Percentiles rank a stretch among this genome's conserved stretches.
Evolutionary conservation across 2,888 invertebrate genomes (phyloP).

Genomic region (Drosophila cracens): DNA sequence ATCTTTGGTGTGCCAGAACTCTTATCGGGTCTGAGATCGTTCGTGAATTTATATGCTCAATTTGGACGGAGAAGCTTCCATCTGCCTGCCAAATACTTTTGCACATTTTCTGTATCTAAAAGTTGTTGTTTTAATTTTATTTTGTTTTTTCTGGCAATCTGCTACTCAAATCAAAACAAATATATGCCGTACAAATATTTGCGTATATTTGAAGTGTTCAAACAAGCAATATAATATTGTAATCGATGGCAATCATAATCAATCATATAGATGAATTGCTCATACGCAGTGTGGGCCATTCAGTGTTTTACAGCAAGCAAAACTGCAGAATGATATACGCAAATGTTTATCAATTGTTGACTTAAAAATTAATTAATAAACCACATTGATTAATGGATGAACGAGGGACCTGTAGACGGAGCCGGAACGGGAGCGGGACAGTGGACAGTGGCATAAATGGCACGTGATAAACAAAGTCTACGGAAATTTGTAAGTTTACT

Average conservation of each 20-base stretch:
- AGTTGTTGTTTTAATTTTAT: background rate
- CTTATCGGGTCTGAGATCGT: background rate
- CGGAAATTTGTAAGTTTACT: slow-evolving; percentile 14
- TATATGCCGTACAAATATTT: background rate
- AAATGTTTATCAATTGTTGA: slow-evolving; percentile 43
- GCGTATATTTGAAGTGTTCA: background rate
- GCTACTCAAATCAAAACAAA: background rate
- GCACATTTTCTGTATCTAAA: background rate
- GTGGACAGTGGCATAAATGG: slow-evolving; percentile 30
- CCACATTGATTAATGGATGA: slow-evolving; percentile 69
- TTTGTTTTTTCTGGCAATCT: background rate
- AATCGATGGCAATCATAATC: background rate
- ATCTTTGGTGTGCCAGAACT: background rate
- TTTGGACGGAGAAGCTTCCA: background rate
- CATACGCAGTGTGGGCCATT: slow-evolving; percentile 36
- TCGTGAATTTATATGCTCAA: background rate
- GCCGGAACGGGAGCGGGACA: background rate
- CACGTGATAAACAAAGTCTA: slow-evolving; percentile 59
- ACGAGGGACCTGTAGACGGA: slow-evolving; percentile 5
- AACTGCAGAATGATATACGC: slow-evolving; percentile 19
- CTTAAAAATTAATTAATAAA: slow-evolving; percentile 60
- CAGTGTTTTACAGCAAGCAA: background rate
- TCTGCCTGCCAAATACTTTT: background rate
- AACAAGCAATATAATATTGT: background rate
- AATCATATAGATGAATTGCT: slow-evolving; percentile 1